Evolutionary conservation across 2,888 invertebrate species (phyloP), one percentile per base, ranked within the genome.

Genomic region (Molorchus minor): DNA sequence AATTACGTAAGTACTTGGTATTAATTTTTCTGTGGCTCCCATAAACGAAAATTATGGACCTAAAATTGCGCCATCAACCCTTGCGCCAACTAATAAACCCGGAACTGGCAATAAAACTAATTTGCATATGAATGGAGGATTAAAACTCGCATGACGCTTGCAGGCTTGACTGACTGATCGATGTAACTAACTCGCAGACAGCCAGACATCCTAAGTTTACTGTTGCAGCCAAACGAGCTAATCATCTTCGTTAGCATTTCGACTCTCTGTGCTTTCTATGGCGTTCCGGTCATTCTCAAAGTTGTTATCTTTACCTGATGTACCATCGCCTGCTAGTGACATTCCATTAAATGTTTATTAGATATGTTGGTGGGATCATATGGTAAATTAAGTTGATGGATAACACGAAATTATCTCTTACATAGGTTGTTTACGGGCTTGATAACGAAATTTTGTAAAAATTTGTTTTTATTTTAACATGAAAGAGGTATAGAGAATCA

Each of bases 41-140:
- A n/a, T n/a, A n/a, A n/a, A n/a, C n/a, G n/a, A n/a, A n/a, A n/a
- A n/a, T n/a, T n/a, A n/a, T n/a, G n/a, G n/a, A n/a, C n/a, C n/a
- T n/a, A n/a, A n/a, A n/a, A n/a, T n/a, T n/a, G 30, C 19, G 19
- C 49, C 16, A 19, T 52, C 41, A 30, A 52, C 41, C 52, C 45
- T 30, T 12, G 19, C 29, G 45, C 70, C 62, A 59, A 67, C 73
- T 79, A 79, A 79, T 78, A 78, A 78, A 78, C 77, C 77, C 76
- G 71, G 73, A 78, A 77, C 77, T 77, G 75, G 77, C 78, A 78
- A 79, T 79, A 77, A 79, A 79, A 78, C 75, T 75, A 72, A 79
- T 79, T 79, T 79, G 78, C 79, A 79, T 79, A 76, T 77, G 79
- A 79, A 79, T 79, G 67, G 79, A 71, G 77, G 77, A 79, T 79